Evolutionary conservation across 2,113 vertebrate genomes (phyloP), one percentile per base, ranked within the genome.

Genomic region (Daboia siamensis): DNA sequence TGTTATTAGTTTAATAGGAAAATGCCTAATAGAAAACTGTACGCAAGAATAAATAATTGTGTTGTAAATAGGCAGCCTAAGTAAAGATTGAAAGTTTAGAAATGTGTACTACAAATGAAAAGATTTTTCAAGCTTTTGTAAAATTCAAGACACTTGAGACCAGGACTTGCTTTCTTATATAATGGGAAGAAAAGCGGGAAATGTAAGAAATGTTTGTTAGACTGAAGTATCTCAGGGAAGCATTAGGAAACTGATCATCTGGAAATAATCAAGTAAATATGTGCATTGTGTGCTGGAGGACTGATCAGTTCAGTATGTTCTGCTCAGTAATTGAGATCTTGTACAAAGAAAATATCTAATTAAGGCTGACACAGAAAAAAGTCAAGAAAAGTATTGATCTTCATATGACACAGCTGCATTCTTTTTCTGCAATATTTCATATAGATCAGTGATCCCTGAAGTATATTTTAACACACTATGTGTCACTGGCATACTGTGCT

Each of bases 301-400:
- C 92, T 95, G 89, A 94, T 92, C n/a, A 93, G 51, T 93, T 93
- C 88, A 86, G 59, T 91, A 90, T 89, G 59, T 44, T 94, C 90
- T 90, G 48, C 20, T 85, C 93, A 10, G 88, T 5, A 26, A 93
- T 54, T 89, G 90, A 94, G 64, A 93, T 94, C 88, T 90, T 92
- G 87, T 85, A 94, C 20, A 89, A 93, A 92, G 15, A 92, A 64
- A 23, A 21, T n/a, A 93, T 84, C 44, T 57, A 13, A 91, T 85
- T 86, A 96, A 92, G 93, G 94, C 17, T 64, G 80, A 59, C 90
- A 90, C 44, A 90, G 88, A 90, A 92, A 94, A 91, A 52, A 90
- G 86, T 69, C 46, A 85, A 52, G 88, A 6, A 94, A 29, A 2
- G 59, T 93, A 94, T 90, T 80, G 92, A 88, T 74, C 91, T 90